Evolutionary conservation across 2,113 vertebrate genomes (phyloP).

Genomic region (Ia io): DNA sequence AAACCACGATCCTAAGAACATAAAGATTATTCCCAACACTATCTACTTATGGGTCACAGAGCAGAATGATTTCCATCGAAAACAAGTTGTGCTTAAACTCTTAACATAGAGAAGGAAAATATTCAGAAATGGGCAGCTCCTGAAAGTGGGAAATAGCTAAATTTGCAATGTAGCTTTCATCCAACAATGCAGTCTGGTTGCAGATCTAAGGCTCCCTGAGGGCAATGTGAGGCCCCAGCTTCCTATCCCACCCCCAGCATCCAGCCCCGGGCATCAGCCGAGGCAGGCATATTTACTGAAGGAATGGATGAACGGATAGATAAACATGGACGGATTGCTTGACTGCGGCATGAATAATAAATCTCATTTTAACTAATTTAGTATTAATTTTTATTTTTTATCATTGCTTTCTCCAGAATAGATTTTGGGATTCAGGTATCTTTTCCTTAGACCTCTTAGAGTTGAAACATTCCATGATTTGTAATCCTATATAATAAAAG

Average conservation of each 20-base stretch:
- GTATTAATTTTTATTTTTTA: not conserved
- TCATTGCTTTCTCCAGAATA: not conserved
- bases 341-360: not conserved
- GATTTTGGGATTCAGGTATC: not conserved
- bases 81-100: not conserved
- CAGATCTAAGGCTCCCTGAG: not conserved
- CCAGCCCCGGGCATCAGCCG: not conserved
- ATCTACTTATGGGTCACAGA: not conserved
- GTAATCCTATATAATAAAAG: not conserved
- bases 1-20: not conserved
- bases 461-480: not conserved
- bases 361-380: conserved; percentile 5
- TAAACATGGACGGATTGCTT: not conserved
- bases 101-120: not conserved
- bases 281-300: not conserved
- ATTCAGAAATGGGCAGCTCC: not conserved
- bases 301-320: not conserved
- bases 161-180: not conserved
- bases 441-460: not conserved
- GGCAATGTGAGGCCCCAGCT: not conserved
- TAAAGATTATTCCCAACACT: not conserved
- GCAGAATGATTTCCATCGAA: not conserved
- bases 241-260: not conserved
- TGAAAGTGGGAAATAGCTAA: not conserved
- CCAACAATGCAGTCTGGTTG: not conserved